These are phyloP conservation scores for Euglossa dilemma DNA, from an alignment of 1,140 invertebrate species.

Conservation along the genomic window DNA sequence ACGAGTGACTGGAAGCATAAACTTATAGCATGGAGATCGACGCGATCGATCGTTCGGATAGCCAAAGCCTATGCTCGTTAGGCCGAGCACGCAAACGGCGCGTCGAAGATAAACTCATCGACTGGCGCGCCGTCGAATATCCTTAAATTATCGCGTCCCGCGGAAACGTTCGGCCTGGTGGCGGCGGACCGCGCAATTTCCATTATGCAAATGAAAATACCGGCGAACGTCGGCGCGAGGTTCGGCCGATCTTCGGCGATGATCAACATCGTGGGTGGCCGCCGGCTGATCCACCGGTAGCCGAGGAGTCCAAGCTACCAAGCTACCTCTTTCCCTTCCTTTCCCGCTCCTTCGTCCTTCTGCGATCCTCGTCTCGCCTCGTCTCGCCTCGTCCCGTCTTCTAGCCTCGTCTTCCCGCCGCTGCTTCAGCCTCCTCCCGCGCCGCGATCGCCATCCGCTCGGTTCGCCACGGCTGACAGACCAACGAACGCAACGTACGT, in stretches of 20 bases:
- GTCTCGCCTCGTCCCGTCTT: neutral
- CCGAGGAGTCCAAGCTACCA: slow-evolving; percentile 52
- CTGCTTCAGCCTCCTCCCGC: neutral
- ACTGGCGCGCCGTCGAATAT: neutral
- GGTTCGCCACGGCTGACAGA: slow-evolving; percentile 38
- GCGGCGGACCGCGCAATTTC: slow-evolving; percentile 39
- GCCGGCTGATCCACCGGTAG: slow-evolving; percentile 60
- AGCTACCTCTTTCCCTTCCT: slow-evolving; percentile 10
- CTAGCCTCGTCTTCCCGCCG: neutral
- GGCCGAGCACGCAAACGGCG: neutral
- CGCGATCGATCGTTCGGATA: too few species aligned
- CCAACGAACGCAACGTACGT: slow-evolving; percentile 23
- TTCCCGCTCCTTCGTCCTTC: neutral
- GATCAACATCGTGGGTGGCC: slow-evolving; percentile 66
- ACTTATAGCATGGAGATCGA: too few species aligned
- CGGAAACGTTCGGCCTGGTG: slow-evolving; percentile 20
- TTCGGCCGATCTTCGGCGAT: slow-evolving; percentile 59
- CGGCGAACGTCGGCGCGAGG: slow-evolving; percentile 54
- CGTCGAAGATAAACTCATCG: slow-evolving; percentile 24
- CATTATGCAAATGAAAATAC: slow-evolving; percentile 68
- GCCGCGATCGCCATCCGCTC: neutral
- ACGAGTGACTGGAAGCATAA: too few species aligned
- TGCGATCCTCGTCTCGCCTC: neutral
- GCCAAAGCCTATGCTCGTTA: neutral
- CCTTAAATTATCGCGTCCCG: slow-evolving; percentile 19